These are phyloP conservation scores for Triplophysa tibetana DNA, from an alignment of 2,113 vertebrate species.

Conservation along the genomic window DNA sequence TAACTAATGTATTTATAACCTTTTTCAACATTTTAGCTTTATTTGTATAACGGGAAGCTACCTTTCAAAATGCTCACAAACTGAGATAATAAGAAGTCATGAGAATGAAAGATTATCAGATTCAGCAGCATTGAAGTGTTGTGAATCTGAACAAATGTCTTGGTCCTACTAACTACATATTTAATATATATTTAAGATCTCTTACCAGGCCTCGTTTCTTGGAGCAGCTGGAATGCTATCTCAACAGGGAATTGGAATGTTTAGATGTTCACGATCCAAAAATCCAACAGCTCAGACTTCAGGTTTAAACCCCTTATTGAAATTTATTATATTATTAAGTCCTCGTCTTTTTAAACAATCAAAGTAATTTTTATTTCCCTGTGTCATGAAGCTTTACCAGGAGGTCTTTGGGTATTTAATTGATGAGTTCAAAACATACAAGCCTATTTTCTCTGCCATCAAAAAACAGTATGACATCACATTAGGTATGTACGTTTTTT, in stretches of 20 bases:
- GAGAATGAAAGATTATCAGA: slow-evolving; percentile 53
- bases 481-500: slow-evolving; percentile 73
- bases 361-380: not conserved
- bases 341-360: not conserved
- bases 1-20: too few species aligned
- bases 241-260: slow-evolving; percentile 73
- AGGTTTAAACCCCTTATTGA: slow-evolving; percentile 67
- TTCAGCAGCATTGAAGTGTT: too few species aligned
- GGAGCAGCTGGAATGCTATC: slow-evolving; percentile 73
- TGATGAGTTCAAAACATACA: slow-evolving; percentile 84
- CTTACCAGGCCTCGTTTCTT: slow-evolving; percentile 74
- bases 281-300: slow-evolving; percentile 75
- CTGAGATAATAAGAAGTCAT: slow-evolving; percentile 56
- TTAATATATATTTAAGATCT: slow-evolving; percentile 38
- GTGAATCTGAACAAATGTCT: not conserved
- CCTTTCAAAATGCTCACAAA: slow-evolving; percentile 59
- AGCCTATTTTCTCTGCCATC: slow-evolving; percentile 80
- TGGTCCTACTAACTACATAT: slow-evolving; percentile 26
- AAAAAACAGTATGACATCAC: slow-evolving; percentile 84
- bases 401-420: slow-evolving; percentile 82
- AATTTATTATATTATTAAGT: not conserved
- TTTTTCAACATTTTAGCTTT: too few species aligned
- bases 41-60: slow-evolving; percentile 33
- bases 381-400: slow-evolving; percentile 74
- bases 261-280: slow-evolving; percentile 66